A percentile compares a stretch with the other conserved stretches of the same genome.
These are phyloP conservation scores for Acronicta aceris DNA, from an alignment of 2,888 invertebrate species.

Conservation along the genomic window DNA sequence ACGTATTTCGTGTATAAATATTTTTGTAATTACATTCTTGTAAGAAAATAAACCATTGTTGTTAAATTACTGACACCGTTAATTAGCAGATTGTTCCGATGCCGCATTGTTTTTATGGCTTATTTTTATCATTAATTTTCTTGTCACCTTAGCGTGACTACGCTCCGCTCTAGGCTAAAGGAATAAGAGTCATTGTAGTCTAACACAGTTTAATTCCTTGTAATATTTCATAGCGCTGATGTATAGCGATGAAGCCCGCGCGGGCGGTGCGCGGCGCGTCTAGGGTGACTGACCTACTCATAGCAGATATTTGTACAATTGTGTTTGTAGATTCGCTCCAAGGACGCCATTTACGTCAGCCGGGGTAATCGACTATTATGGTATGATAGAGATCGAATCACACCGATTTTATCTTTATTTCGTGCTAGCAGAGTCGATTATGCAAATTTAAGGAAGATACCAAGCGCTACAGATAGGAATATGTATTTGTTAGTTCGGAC, in stretches of 20 bases:
- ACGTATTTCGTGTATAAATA: constrained; percentile 15
- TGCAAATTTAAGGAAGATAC: constrained; percentile 30
- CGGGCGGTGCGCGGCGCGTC: constrained; percentile 29
- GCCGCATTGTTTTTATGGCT: constrained; percentile 52
- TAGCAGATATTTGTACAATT: constrained; percentile 82
- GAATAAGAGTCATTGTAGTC: constrained; percentile 57
- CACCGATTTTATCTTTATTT: constrained; percentile 66
- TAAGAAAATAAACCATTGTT: constrained; percentile 53
- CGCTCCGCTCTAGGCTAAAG: constrained; percentile 28
- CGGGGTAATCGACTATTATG: constrained; percentile 68
- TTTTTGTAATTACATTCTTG: constrained; percentile 32
- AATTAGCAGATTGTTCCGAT: constrained; percentile 48
- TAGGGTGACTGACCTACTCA: constrained; percentile 81
- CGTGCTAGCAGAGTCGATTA: constrained; percentile 54
- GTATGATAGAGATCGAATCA: constrained; percentile 53
- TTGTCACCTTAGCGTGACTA: constrained; percentile 58
- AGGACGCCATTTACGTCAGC: constrained; percentile 85
- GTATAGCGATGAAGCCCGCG: constrained; percentile 51
- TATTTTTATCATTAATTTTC: constrained; percentile 59
- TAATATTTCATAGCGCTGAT: constrained; percentile 39
- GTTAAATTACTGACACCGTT: constrained; percentile 59
- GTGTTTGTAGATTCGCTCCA: constrained; percentile 82
- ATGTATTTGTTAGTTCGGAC: constrained; percentile 42
- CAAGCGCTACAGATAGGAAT: constrained; percentile 28
- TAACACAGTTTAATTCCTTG: constrained; percentile 49